Percentiles rank a stretch among this genome's conserved stretches.
These are phyloP conservation scores for Piezodorus guildinii DNA, from an alignment of 1,140 invertebrate genomes.

Conservation along the genomic window DNA sequence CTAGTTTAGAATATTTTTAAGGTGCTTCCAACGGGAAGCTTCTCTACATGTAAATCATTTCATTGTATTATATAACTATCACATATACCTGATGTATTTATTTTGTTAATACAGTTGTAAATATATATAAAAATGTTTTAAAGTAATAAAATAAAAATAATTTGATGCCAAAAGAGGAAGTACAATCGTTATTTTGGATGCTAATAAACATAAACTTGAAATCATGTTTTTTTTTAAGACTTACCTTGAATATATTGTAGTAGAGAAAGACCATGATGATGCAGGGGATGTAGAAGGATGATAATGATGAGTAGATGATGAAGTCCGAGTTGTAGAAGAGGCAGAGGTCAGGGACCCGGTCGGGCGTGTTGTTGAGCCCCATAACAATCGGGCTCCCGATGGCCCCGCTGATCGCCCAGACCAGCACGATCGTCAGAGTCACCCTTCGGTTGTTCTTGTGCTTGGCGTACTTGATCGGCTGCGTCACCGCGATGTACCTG, in stretches of 20 bases:
- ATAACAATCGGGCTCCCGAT: constrained; percentile 96
- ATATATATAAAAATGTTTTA: no score
- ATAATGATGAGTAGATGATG: constrained; percentile 93
- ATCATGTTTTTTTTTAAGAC: no score
- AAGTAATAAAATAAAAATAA: no score
- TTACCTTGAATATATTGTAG: constrained; percentile 93
- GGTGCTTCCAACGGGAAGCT: no score
- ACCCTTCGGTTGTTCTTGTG: constrained; percentile 94
- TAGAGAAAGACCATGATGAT: constrained; percentile 98
- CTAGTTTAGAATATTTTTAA: no score
- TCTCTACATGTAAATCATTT: no score
- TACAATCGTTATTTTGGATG: no score
- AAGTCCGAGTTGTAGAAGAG: constrained; percentile 97
- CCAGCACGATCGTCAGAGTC: constrained; percentile 87
- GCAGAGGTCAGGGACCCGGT: constrained; percentile 66
- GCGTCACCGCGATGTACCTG: constrained; percentile 97
- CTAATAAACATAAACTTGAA: no score
- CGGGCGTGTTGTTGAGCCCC: constrained; percentile 82
- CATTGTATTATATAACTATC: no score
- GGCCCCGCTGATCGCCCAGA: constrained; percentile 90
- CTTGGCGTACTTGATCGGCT: constrained; percentile 97
- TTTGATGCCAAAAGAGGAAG: no score
- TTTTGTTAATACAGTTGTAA: no score
- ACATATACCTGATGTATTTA: no score
- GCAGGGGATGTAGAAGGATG: constrained; percentile 98